Evolutionary conservation across 2,888 invertebrate species (phyloP).

Genomic region (Tetranychus piercei): DNA sequence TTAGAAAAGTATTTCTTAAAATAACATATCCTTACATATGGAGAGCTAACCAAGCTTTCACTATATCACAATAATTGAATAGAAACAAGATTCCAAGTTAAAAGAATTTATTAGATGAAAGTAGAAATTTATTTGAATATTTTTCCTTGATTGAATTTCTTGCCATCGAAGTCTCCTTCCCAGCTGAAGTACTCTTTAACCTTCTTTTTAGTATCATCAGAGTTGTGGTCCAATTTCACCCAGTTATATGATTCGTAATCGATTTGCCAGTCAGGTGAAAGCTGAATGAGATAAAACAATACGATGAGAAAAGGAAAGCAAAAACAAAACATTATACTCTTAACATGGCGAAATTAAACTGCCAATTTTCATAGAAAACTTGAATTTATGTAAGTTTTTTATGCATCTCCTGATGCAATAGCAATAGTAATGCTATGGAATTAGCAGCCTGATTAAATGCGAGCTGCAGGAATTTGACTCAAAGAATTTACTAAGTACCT

Average conservation of each 20-base stretch:
- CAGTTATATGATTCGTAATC: conserved; percentile 92
- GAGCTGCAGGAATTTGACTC: too few species aligned
- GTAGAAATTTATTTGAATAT: conserved; percentile 68
- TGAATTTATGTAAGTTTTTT: too few species aligned
- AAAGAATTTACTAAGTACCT: conserved; percentile 36
- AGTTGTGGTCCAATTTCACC: conserved; percentile 70
- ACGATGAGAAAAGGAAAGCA: conserved; percentile 4
- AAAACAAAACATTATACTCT: not conserved
- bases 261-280: conserved; percentile 79
- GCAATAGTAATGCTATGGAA: too few species aligned
- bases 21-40: too few species aligned
- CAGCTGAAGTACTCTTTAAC: conserved; percentile 78
- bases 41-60: too few species aligned
- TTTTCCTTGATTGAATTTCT: conserved; percentile 94
- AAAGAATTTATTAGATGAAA: not conserved
- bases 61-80: not conserved
- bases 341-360: too few species aligned
- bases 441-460: too few species aligned
- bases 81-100: not conserved
- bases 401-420: too few species aligned
- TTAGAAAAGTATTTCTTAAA: too few species aligned
- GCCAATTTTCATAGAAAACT: too few species aligned
- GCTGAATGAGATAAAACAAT: conserved; percentile 36
- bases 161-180: conserved; percentile 71
- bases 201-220: conserved; percentile 60